A percentile compares a stretch with the other conserved stretches of the same genome.
Conservation (phyloP, 2,888 invertebrate species). For the Apamea sordens region DNA sequence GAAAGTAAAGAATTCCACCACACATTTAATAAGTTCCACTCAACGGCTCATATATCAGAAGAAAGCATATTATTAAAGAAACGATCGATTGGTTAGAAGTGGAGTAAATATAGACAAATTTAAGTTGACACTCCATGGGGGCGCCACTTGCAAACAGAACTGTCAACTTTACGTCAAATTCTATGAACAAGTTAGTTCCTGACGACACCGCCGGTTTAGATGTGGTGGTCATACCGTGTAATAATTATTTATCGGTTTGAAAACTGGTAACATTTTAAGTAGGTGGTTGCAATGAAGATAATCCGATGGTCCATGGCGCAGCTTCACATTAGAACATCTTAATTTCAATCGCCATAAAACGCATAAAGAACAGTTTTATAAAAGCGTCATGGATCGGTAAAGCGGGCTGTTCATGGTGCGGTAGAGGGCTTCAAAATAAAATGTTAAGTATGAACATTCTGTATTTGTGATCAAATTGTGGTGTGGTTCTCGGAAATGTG, state of each 20-base stretch:
- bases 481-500: neutral
- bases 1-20: slow-evolving; percentile 17
- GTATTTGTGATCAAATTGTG: neutral
- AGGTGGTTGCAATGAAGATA: slow-evolving; percentile 61
- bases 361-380: slow-evolving; percentile 85
- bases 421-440: slow-evolving; percentile 7
- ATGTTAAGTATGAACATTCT: neutral
- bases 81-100: slow-evolving; percentile 46
- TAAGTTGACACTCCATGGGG: slow-evolving; percentile 29
- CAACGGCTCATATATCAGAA: slow-evolving; percentile 32
- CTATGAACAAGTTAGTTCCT: slow-evolving; percentile 3
- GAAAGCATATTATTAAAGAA: slow-evolving; percentile 35
- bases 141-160: slow-evolving; percentile 15
- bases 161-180: slow-evolving; percentile 32
- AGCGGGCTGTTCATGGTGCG: slow-evolving; percentile 68
- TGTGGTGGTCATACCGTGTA: slow-evolving; percentile 24
- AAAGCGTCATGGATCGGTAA: slow-evolving; percentile 74
- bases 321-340: slow-evolving; percentile 85
- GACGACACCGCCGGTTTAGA: neutral
- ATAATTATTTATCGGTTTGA: slow-evolving; percentile 49
- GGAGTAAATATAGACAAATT: slow-evolving; percentile 25
- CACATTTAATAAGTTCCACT: slow-evolving; percentile 38
- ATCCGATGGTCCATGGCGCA: slow-evolving; percentile 56
- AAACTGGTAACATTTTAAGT: slow-evolving; percentile 56
- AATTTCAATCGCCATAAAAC: slow-evolving; percentile 87